These are phyloP conservation scores for Pseudomyrmex gracilis DNA, from an alignment of 1,140 invertebrate species.

Conservation along the genomic window DNA sequence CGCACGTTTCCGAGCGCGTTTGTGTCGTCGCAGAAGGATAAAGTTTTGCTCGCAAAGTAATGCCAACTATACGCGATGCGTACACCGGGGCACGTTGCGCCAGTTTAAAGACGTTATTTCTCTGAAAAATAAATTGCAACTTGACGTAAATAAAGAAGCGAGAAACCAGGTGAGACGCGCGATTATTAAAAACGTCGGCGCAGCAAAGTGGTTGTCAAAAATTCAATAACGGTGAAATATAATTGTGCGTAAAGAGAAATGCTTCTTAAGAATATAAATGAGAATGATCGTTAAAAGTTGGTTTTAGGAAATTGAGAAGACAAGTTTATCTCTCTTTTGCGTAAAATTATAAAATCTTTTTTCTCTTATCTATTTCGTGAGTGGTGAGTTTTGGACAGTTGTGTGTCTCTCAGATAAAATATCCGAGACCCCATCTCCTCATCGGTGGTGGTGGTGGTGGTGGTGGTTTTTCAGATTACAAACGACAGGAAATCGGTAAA, in stretches of 20 bases:
- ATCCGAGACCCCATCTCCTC: background rate
- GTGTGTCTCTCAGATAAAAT: background rate
- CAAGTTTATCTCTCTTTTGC: too few relatives aligned
- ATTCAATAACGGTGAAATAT: too few relatives aligned
- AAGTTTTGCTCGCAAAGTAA: constrained; percentile 52
- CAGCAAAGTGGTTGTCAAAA: too few relatives aligned
- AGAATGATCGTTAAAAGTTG: too few relatives aligned
- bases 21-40: constrained; percentile 25
- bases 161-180: too few relatives aligned
- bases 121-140: background rate
- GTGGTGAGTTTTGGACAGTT: background rate
- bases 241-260: too few relatives aligned
- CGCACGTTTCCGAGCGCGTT: constrained; percentile 6
- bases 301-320: too few relatives aligned
- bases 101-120: background rate
- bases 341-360: background rate
- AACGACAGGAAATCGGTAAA: background rate
- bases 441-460: too few relatives aligned
- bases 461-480: background rate
- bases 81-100: background rate
- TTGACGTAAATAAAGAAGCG: too few relatives aligned
- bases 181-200: too few relatives aligned
- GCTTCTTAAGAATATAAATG: too few relatives aligned
- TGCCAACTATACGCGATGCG: constrained; percentile 6
- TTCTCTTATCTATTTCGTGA: background rate